Conservation (phyloP, 1,140 invertebrate genomes). For the Magallana angulata region DNA sequence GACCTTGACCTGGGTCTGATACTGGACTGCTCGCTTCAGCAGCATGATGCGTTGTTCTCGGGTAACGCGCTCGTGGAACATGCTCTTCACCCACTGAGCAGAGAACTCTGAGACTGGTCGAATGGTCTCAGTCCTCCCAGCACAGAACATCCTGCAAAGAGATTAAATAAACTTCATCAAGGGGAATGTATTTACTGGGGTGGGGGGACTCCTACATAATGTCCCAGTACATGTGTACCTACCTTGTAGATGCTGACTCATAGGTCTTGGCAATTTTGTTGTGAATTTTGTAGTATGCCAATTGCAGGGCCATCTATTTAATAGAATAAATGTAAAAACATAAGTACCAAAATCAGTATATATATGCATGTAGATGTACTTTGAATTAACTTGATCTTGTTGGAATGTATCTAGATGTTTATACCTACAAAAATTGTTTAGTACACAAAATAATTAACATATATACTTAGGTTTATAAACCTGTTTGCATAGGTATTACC, state of each 20-base stretch:
- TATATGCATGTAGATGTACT: no score
- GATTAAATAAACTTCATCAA: no score
- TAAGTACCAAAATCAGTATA: no score
- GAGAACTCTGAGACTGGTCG: slow-evolving; percentile 67
- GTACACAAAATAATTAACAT: no score
- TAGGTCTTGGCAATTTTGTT: slow-evolving; percentile 68
- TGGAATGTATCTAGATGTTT: no score
- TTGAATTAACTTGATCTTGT: no score
- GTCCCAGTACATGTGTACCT: neutral
- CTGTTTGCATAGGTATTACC: no score
- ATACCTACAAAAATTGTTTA: no score
- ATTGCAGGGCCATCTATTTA: slow-evolving; percentile 67
- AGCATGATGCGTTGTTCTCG: slow-evolving; percentile 61
- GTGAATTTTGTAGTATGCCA: slow-evolving; percentile 66
- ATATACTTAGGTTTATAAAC: no score
- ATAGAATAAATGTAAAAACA: neutral
- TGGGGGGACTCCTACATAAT: no score
- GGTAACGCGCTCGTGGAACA: slow-evolving; percentile 60
- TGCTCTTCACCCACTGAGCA: slow-evolving; percentile 66
- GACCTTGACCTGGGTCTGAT: slow-evolving; percentile 66
- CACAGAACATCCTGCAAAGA: slow-evolving; percentile 61
- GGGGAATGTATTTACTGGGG: no score
- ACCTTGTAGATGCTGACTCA: slow-evolving; percentile 71
- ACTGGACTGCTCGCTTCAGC: slow-evolving; percentile 64
- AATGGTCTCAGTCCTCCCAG: slow-evolving; percentile 71